These are phyloP conservation scores for Cyaniris semiargus DNA, from an alignment of 2,888 invertebrate species.

Conservation along the genomic window DNA sequence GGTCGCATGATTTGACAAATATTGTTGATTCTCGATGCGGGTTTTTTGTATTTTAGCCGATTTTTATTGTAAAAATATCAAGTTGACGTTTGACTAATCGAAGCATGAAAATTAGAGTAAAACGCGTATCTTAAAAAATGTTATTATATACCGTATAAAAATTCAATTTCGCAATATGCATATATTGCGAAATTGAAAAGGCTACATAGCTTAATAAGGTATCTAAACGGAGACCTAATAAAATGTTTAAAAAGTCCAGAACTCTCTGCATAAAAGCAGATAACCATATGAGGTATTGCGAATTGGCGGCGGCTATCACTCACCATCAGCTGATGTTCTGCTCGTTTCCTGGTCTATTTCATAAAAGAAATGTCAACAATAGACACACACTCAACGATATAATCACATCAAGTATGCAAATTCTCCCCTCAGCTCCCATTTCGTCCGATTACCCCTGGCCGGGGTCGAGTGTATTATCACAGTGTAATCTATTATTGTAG, in stretches of 20 bases:
- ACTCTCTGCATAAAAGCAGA: too few species aligned
- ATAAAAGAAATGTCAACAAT: background rate
- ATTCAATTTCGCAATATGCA: too few species aligned
- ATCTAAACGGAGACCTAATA: too few species aligned
- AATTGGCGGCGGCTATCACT: background rate
- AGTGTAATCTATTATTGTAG: constrained; percentile 25
- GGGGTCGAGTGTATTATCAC: constrained; percentile 10
- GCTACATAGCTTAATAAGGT: too few species aligned
- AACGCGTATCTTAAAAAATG: background rate
- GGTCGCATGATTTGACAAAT: constrained; percentile 2
- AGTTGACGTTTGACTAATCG: background rate
- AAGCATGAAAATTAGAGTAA: background rate
- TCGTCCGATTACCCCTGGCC: constrained; percentile 24
- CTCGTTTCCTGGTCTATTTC: background rate
- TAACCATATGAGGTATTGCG: too few species aligned
- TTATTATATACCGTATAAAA: too few species aligned
- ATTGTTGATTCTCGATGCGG: background rate
- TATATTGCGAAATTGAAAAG: too few species aligned
- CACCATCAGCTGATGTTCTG: background rate
- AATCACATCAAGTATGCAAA: constrained; percentile 7
- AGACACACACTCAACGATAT: background rate
- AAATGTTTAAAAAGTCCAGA: too few species aligned
- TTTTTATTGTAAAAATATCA: background rate
- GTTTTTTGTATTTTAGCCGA: background rate
- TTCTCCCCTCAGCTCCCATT: constrained; percentile 20